These are phyloP conservation scores for Drosophila macrospina DNA, from an alignment of 2,888 invertebrate genomes.

Conservation along the genomic window DNA sequence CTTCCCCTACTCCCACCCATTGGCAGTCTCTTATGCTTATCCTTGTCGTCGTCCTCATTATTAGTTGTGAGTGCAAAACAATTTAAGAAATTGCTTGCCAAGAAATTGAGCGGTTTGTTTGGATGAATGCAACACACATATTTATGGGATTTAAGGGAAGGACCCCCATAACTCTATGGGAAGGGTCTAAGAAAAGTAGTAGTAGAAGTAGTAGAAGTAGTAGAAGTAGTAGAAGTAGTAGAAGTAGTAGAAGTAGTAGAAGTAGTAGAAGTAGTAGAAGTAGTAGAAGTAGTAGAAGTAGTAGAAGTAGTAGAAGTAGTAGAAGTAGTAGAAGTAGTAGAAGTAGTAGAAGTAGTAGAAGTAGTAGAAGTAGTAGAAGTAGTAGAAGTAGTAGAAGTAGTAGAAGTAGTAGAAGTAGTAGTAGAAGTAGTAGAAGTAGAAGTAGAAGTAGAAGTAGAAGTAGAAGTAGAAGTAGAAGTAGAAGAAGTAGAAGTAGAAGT, in stretches of 20 bases:
- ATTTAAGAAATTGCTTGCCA: constrained; percentile 71
- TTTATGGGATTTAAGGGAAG: background rate
- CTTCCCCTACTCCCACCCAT: background rate
- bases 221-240: background rate
- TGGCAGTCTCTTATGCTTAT: constrained; percentile 25
- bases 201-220: background rate
- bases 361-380: too few relatives aligned
- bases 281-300: too few relatives aligned
- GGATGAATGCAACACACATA: constrained; percentile 11
- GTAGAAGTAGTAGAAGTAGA: too few relatives aligned
- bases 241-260: too few relatives aligned
- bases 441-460: too few relatives aligned
- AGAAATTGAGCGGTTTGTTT: constrained; percentile 30
- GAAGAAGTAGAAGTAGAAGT: background rate
- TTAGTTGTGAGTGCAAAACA: constrained; percentile 70
- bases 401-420: too few relatives aligned
- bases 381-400: too few relatives aligned
- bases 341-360: too few relatives aligned
- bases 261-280: background rate
- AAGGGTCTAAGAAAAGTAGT: background rate
- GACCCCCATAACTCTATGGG: background rate
- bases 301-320: too few relatives aligned
- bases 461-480: too few relatives aligned
- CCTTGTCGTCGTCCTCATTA: constrained; percentile 51
- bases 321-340: too few relatives aligned